Conservation (phyloP, 2,113 vertebrate genomes). For the Zootoca vivipara region DNA sequence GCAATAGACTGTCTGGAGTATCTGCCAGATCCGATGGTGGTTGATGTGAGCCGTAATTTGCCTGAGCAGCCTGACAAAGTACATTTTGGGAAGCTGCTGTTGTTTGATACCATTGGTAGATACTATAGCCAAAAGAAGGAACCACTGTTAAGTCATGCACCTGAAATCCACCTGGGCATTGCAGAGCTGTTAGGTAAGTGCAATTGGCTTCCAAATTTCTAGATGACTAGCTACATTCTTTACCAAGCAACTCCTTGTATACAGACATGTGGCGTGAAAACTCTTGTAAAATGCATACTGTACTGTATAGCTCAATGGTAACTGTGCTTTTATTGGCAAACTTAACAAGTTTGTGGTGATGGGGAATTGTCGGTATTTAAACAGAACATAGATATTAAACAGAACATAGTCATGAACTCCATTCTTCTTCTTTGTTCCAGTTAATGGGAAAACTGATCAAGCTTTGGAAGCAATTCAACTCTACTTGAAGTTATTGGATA, state of each 20-base stretch:
- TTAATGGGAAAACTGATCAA: conserved; percentile 92
- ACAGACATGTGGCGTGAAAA: not conserved
- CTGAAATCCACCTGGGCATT: conserved; percentile 92
- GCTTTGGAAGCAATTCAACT: conserved; percentile 93
- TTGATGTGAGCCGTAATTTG: conserved; percentile 91
- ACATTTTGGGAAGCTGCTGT: conserved; percentile 82
- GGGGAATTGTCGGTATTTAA: not conserved
- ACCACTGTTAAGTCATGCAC: conserved; percentile 87
- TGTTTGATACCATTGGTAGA: conserved; percentile 86
- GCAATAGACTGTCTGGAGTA: conserved; percentile 94
- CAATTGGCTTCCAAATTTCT: not conserved
- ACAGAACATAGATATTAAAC: too few relatives aligned
- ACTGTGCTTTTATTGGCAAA: not conserved
- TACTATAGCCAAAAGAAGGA: conserved; percentile 86
- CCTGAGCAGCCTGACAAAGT: conserved; percentile 80
- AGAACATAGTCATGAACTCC: not conserved
- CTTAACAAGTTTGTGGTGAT: not conserved
- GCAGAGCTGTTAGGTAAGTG: conserved; percentile 91
- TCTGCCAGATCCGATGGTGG: conserved; percentile 90
- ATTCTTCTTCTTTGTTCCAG: conserved; percentile 64
- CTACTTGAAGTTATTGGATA: conserved; percentile 90
- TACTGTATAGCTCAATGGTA: not conserved
- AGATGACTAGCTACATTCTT: not conserved
- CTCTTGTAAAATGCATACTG: not conserved
- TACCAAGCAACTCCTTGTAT: not conserved